phyloP scores from a whole-genome alignment of 2,113 vertebrate species.

The Aythya baeri region DNA sequence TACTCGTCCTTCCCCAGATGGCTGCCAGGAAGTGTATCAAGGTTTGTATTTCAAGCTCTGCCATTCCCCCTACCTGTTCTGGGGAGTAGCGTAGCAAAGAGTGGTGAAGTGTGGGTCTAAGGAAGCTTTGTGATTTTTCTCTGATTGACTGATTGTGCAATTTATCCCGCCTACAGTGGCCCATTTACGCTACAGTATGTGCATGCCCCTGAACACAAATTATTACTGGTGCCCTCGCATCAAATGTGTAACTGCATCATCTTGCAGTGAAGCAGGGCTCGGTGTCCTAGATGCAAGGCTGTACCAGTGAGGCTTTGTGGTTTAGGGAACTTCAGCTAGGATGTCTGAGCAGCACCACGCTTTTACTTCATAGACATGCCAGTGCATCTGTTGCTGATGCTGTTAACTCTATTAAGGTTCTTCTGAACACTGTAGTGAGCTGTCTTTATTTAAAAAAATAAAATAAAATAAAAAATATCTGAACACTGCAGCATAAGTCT shows the following conservation, averaged over 20 bases:
- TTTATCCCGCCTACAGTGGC: neutral
- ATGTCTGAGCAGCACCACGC: neutral
- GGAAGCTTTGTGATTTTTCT: neutral
- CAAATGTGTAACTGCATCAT: neutral
- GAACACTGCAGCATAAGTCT: neutral
- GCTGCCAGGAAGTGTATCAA: neutral
- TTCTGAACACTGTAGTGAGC: neutral
- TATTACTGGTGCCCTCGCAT: neutral
- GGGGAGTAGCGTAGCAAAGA: neutral
- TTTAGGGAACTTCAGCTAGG: neutral
- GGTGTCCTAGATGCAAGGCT: neutral
- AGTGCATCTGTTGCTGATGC: neutral
- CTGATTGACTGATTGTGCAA: neutral
- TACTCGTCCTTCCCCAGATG: neutral
- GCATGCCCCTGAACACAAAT: neutral
- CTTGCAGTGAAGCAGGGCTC: neutral
- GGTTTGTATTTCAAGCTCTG: neutral
- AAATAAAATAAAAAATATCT: neutral
- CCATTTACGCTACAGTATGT: neutral
- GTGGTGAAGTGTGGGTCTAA: neutral
- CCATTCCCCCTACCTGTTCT: rapidly evolving
- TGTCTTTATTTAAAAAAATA: neutral
- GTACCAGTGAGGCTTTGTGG: neutral
- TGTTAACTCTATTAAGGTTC: neutral
- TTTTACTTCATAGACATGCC: neutral